Conservation (phyloP, 2,888 invertebrate genomes). For the Phengaris arion region DNA sequence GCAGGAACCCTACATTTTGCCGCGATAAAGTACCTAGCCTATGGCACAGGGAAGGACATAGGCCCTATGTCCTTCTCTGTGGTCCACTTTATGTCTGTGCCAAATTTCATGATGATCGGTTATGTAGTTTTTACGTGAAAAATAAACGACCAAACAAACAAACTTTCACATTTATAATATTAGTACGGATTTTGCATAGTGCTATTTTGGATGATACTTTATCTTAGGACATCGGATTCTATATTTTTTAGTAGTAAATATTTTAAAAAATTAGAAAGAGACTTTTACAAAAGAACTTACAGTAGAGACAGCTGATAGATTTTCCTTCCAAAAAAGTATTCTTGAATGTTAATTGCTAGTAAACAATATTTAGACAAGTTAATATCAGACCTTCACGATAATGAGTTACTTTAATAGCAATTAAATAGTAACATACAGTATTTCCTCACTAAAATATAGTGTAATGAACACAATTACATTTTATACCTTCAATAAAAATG, state of each 20-base stretch:
- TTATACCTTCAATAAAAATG: neutral
- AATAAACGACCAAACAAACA: no score
- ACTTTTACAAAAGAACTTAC: neutral
- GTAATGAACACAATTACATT: constrained; percentile 1
- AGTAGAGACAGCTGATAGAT: neutral
- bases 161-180: no score
- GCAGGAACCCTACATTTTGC: no score
- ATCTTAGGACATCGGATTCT: no score
- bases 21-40: no score
- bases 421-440: neutral
- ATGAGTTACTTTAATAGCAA: constrained; percentile 7
- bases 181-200: no score
- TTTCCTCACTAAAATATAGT: neutral
- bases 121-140: no score
- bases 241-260: neutral
- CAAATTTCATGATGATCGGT: no score
- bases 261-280: neutral
- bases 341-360: neutral
- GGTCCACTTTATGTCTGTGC: no score
- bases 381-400: constrained; percentile 8
- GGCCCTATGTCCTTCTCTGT: no score
- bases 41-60: no score
- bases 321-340: neutral
- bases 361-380: neutral
- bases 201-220: no score